Evolutionary conservation across 2,797 vertebrate species (phyloP).

Genomic region (Setipinna tenuifilis): DNA sequence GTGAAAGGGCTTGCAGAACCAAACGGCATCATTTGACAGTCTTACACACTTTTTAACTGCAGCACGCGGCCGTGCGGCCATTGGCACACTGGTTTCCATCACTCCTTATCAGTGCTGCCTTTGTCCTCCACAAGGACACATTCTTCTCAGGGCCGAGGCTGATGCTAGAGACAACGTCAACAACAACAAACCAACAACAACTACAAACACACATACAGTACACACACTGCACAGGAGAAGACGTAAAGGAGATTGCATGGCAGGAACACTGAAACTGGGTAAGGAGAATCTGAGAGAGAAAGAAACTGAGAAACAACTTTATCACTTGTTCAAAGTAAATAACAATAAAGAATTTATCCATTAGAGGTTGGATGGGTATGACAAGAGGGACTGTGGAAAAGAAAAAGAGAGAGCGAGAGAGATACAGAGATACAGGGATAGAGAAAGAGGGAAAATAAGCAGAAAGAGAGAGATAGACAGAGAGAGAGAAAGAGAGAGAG

Average conservation of each 20-base stretch:
- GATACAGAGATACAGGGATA: background rate
- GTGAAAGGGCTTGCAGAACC: constrained; percentile 9
- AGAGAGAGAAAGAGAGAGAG: too few relatives aligned
- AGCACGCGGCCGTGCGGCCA: background rate
- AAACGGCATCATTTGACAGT: background rate
- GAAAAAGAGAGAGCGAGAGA: background rate
- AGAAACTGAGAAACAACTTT: background rate
- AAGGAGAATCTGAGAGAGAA: background rate
- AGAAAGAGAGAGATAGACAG: background rate
- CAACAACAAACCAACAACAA: background rate
- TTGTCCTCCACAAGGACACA: constrained; percentile 1
- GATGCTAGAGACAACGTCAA: background rate
- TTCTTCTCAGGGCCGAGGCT: background rate
- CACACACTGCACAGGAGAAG: background rate
- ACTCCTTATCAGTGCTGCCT: background rate
- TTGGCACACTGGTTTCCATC: background rate
- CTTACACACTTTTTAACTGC: background rate
- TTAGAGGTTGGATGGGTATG: background rate
- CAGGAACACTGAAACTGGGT: background rate
- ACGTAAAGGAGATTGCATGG: background rate
- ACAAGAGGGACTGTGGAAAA: background rate
- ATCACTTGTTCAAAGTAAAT: background rate
- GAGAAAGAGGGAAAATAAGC: background rate
- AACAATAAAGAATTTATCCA: background rate
- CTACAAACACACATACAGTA: background rate